Percentiles rank a stretch among this genome's conserved stretches.
phyloP scores from a whole-genome alignment of 2,888 invertebrate species.

The Sminthurinus aureus region DNA sequence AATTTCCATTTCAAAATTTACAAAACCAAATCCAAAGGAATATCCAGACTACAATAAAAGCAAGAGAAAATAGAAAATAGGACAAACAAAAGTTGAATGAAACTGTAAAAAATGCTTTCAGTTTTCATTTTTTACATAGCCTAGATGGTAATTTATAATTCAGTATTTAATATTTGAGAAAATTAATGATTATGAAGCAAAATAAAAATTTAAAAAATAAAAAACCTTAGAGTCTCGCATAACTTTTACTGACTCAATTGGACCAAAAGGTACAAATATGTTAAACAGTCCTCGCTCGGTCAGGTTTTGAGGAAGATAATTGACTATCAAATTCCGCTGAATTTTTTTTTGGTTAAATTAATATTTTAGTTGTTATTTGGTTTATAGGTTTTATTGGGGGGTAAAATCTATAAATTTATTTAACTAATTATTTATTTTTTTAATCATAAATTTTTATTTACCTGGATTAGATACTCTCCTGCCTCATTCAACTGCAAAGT shows the following conservation, averaged over 20 bases:
- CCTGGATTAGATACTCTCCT: conserved; percentile 41
- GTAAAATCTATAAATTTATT: too few relatives aligned
- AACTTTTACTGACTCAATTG: conserved; percentile 87
- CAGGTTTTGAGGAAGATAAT: conserved; percentile 93
- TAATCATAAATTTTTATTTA: too few relatives aligned
- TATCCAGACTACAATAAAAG: conserved; percentile 78
- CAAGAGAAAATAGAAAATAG: neutral
- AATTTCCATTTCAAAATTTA: conserved; percentile 84
- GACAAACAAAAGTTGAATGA: neutral
- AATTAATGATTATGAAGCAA: too few relatives aligned
- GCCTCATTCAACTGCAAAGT: conserved; percentile 32
- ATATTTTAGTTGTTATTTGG: too few relatives aligned
- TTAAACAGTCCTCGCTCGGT: conserved; percentile 89
- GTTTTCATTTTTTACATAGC: neutral
- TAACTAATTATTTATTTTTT: too few relatives aligned
- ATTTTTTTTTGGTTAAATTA: too few relatives aligned
- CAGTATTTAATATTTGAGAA: too few relatives aligned
- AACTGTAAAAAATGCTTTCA: neutral
- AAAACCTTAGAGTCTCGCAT: conserved; percentile 88
- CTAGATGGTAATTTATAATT: neutral
- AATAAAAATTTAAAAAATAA: neutral
- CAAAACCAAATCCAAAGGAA: conserved; percentile 96
- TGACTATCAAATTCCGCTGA: conserved; percentile 89
- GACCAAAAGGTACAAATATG: conserved; percentile 87
- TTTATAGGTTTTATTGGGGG: too few relatives aligned